Evolutionary conservation across 2,797 vertebrate genomes (phyloP), one percentile per base, ranked within the genome.

Genomic region (Onychomys arenicola): DNA sequence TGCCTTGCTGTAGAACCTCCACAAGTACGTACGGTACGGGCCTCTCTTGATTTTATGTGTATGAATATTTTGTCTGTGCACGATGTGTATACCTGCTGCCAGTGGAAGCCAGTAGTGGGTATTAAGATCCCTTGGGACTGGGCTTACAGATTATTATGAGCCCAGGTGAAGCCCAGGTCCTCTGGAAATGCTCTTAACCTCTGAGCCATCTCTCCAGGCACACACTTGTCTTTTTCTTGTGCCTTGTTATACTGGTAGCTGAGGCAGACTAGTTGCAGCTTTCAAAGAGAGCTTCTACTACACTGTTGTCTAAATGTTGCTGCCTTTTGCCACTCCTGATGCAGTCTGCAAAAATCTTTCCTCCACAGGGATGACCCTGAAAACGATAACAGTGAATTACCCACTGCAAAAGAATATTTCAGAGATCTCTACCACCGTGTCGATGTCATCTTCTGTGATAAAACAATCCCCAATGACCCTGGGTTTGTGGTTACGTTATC

Each of bases 391-490:
- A 99, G 99, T 83, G 99, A 99, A 97, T 98, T 99, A 90, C 99
- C 99, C 6, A 99, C 99, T 2, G 99, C 99, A 77, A 99, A 99
- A 98, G 99, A 99, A 81, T 99, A 99, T 98, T 99, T 99, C 98
- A 98, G 99, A 98, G 99, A 99, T 98, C 99, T 99, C 93, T 99
- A 99, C 98, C 99, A 99, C 98, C 99, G 99, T 1, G 99, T 99
- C 65, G 99, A 99, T 91, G 99, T 99, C 98, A 99, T 99, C 98
- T 99, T 99, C 98, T 99, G 99, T 98, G 99, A 99, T 98, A 99
- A 99, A 98, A 99, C 99, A 97, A 99, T 99, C 98, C 99, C 99
- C 71, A 99, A 99, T 0, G 99, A 99, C 98, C 99, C 99, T 0
- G 99, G 99, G 97, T 99, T 99, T 90, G 99, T 99, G 96, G 99